These are phyloP conservation scores for Callorhinus ursinus DNA, from an alignment of 2,113 vertebrate genomes.

Conservation along the genomic window DNA sequence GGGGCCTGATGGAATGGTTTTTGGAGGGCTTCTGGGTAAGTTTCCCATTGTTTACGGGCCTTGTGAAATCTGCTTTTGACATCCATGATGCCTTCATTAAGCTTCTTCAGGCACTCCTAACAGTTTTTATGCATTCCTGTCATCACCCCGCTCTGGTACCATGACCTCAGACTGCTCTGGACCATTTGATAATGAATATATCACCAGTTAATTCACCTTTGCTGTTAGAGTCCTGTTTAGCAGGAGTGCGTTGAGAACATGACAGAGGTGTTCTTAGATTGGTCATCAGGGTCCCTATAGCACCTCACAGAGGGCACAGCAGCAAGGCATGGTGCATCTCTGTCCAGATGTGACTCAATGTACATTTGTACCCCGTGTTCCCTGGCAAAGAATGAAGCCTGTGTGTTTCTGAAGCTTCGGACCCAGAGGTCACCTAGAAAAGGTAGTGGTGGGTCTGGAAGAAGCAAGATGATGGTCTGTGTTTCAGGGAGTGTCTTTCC, in stretches of 20 bases:
- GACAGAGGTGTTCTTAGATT: not conserved
- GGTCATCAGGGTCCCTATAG: no score
- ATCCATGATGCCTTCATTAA: not conserved
- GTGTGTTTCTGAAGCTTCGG: not conserved
- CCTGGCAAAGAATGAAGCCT: not conserved
- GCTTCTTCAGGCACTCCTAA: not conserved
- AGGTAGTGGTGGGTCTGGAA: not conserved
- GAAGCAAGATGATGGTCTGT: not conserved
- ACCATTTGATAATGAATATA: not conserved
- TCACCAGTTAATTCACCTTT: not conserved
- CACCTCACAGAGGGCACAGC: not conserved
- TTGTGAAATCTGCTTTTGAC: not conserved
- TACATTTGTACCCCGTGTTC: not conserved
- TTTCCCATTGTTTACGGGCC: not conserved
- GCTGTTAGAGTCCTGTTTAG: not conserved
- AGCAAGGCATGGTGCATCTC: not conserved
- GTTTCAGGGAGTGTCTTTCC: not conserved
- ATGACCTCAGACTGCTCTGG: not conserved
- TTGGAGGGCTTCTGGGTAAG: not conserved
- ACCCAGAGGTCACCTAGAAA: not conserved
- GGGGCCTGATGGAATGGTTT: not conserved
- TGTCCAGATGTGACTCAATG: not conserved
- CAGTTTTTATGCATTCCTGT: not conserved
- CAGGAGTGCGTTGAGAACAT: not conserved
- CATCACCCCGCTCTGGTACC: not conserved